Percentiles rank a stretch among this genome's conserved stretches.
phyloP scores from a whole-genome alignment of 2,888 invertebrate species.

The Macaria liturata region DNA sequence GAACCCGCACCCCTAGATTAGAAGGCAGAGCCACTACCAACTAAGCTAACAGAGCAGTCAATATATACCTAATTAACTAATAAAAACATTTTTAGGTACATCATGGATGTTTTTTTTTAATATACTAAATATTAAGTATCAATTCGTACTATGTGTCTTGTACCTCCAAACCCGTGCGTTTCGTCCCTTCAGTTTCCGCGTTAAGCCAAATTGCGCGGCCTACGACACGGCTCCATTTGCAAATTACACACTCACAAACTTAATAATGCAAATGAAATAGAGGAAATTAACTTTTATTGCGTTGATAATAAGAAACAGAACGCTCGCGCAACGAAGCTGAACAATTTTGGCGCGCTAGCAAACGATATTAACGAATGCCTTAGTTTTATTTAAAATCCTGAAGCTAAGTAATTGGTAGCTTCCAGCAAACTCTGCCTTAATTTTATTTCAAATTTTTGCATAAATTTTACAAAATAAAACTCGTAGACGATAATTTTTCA shows the following conservation, averaged over 20 bases:
- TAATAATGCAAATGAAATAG: slow-evolving; percentile 33
- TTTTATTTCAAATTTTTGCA: background rate
- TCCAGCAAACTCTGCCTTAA: slow-evolving; percentile 25
- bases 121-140: too few relatives aligned
- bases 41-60: too few relatives aligned
- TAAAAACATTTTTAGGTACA: too few relatives aligned
- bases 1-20: too few relatives aligned
- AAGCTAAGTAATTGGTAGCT: slow-evolving; percentile 45
- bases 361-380: slow-evolving; percentile 47
- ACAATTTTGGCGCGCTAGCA: slow-evolving; percentile 38
- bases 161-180: background rate
- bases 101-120: too few relatives aligned
- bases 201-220: slow-evolving; percentile 76
- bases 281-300: slow-evolving; percentile 35
- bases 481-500: too few relatives aligned
- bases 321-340: slow-evolving; percentile 3
- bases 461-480: too few relatives aligned
- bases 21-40: too few relatives aligned
- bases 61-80: too few relatives aligned
- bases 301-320: slow-evolving; percentile 25
- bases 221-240: slow-evolving; percentile 79
- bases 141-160: too few relatives aligned
- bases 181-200: slow-evolving; percentile 53
- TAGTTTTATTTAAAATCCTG: slow-evolving; percentile 43
- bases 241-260: slow-evolving; percentile 67